Evolutionary conservation across 2,888 invertebrate species (phyloP).

Genomic region (Drosophila greeni): DNA sequence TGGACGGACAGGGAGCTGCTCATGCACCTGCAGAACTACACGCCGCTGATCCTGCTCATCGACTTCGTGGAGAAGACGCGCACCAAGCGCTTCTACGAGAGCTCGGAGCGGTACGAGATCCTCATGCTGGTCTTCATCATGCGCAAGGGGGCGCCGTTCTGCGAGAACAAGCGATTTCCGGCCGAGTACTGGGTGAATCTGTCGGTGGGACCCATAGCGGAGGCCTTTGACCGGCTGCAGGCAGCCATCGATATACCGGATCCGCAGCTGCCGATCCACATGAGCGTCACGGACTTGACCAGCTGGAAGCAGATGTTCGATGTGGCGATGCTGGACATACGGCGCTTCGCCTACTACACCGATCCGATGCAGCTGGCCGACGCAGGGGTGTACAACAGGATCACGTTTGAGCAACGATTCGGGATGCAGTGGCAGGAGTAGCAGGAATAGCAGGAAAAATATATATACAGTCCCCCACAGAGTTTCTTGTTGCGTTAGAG

Average conservation of each 20-base stretch:
- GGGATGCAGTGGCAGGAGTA: conserved; percentile 72
- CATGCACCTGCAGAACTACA: conserved; percentile 75
- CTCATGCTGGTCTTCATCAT: conserved; percentile 74
- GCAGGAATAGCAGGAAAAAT: not conserved
- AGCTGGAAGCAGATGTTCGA: conserved; percentile 76
- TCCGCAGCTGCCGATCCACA: conserved; percentile 73
- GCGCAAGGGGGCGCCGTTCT: conserved; percentile 74
- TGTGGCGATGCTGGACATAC: conserved; percentile 68
- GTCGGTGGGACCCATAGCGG: conserved; percentile 72
- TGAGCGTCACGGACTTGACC: conserved; percentile 74
- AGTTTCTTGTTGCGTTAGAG: conserved; percentile 37
- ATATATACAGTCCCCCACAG: conserved; percentile 12
- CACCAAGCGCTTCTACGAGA: conserved; percentile 74
- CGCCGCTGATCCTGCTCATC: conserved; percentile 70
- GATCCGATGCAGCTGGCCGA: conserved; percentile 72
- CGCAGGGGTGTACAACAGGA: conserved; percentile 69
- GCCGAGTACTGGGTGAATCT: conserved; percentile 76
- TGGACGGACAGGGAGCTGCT: conserved; percentile 73
- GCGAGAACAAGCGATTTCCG: conserved; percentile 76
- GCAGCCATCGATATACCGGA: conserved; percentile 73
- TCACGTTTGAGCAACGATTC: conserved; percentile 69
- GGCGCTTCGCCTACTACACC: conserved; percentile 70
- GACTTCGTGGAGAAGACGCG: conserved; percentile 76
- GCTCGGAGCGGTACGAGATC: conserved; percentile 74
- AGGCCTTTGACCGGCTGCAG: conserved; percentile 71